Evolutionary conservation across 1,140 invertebrate genomes (phyloP), one percentile per base, ranked within the genome.

Genomic region (Globodera ellingtonae): DNA sequence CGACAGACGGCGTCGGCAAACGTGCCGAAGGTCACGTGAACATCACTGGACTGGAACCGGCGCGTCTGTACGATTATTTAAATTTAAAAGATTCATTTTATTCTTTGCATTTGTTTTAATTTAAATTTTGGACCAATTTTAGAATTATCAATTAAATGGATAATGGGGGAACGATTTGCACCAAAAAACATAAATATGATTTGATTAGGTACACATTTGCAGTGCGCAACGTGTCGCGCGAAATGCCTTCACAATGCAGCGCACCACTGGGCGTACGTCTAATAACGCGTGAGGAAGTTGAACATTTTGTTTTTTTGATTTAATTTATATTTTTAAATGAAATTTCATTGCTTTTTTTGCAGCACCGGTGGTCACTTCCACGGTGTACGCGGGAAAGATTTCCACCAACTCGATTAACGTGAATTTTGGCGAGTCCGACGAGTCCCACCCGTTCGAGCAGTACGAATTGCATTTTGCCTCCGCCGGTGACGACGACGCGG

Each of bases 321-420:
- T 79, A 35, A 35, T 35, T 24, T 0, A 24, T 24, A 0, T 35
- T 35, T 35, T 35, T 35, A 35, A 35, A 35, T 35, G 35, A 35
- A 35, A 35, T 35, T 35, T 35, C 3, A 24, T 24, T 1, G 24
- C 35, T 35, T 35, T 35, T 35, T 35, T 13, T 87, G 47, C 82
- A 87, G 86, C 87, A 13, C 87, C 87, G 18, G 79, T 88, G 0
- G 89, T 88, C 47, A 88, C 87, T 2, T 88, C 87, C 5, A 89
- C 87, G 4, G 44, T 88, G 35, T 89, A 87, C 73, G 86, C 87
- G 0, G 87, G 87, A 24, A 84, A 88, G 80, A 87, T 88, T 69
- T 88, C 87, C 13, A 86, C 88, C 21, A 81, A 75, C 44, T 84
- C 87, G 3, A 88, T 88, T n/a, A 88, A 88, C 71, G 84, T 88